Evolutionary conservation across 2,888 invertebrate genomes (phyloP).

Genomic region (Drosophila mettleri): DNA sequence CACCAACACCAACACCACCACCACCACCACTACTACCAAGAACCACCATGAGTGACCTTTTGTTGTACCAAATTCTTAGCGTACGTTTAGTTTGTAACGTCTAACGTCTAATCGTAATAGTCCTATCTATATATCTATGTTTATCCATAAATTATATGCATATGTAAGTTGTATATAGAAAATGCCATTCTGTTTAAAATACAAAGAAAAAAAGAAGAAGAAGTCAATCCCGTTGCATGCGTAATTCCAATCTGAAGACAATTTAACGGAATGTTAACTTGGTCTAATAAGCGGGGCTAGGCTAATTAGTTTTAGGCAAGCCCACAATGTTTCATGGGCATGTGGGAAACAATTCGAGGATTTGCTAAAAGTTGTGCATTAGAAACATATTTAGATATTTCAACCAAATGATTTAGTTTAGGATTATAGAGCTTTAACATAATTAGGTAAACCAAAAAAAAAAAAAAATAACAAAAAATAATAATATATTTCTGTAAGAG

Average conservation of each 20-base stretch:
- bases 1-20: slow-evolving; percentile 12
- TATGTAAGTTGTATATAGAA: slow-evolving; percentile 48
- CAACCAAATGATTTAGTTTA: not conserved
- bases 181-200: slow-evolving; percentile 1
- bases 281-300: too few species aligned
- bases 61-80: slow-evolving; percentile 71
- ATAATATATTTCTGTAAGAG: not conserved
- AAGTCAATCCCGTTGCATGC: not conserved
- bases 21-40: slow-evolving; percentile 35
- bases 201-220: not conserved
- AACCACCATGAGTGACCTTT: slow-evolving; percentile 75
- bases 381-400: not conserved
- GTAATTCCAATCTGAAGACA: not conserved
- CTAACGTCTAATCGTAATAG: slow-evolving; percentile 17
- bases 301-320: too few species aligned
- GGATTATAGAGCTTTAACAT: too few species aligned
- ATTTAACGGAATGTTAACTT: too few species aligned
- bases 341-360: too few species aligned
- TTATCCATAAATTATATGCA: slow-evolving; percentile 10
- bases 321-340: not conserved
- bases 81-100: slow-evolving; percentile 42
- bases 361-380: too few species aligned
- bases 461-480: not conserved
- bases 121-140: slow-evolving; percentile 26
- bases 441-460: too few species aligned